Base-by-base conservation (phyloP, 2,797 vertebrate species). In the Merluccius polli region DNA sequence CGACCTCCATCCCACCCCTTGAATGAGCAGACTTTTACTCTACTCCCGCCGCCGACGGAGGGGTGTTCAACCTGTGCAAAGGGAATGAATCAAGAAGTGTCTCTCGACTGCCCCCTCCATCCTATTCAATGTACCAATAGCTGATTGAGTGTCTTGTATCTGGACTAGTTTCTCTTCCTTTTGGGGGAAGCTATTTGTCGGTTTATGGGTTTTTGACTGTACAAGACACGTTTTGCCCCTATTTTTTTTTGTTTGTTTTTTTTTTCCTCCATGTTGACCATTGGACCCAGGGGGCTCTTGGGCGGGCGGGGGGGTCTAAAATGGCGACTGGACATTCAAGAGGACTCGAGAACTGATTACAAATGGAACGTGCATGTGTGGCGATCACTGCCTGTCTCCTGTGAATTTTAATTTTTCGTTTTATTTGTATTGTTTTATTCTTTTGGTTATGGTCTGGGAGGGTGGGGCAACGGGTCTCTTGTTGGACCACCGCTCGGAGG, bases 381-480 rank as follows among this genome's bases (percentile, higher is more conserved):
- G 85, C 81, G 32, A 84, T 75, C 87, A 82, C 89, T 89, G 86
- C 88, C 91, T 72, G 83, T 87, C 79, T 90, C 87, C 84, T 91
- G 87, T 92, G 90, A 91, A 90, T 63, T 84, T 63, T 41, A 24
- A 41, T 71, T 71, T 48, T 80, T 80, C 59, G 73, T 82, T 77
- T 74, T 75, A 78, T 77, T 63, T 74, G 85, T 82, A 27, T 75
- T 71, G 79, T 80, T 81, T 73, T 73, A 36, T 79, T 82, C 77
- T 71, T 18, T 77, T 82, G 72, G 79, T 78, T 82, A 77, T 85
- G 77, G 59, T 78, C 86, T 85, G 82, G 79, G 70, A 73, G 77
- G 44, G n/a, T 27, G 65, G 65, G 36, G 36, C 1, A 38, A 38
- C 5, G 10, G 36, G 36, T 7, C 36, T 52, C 18, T 52, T 52